Base-by-base conservation (phyloP, 2,797 vertebrate genomes). In the Alca torda region DNA sequence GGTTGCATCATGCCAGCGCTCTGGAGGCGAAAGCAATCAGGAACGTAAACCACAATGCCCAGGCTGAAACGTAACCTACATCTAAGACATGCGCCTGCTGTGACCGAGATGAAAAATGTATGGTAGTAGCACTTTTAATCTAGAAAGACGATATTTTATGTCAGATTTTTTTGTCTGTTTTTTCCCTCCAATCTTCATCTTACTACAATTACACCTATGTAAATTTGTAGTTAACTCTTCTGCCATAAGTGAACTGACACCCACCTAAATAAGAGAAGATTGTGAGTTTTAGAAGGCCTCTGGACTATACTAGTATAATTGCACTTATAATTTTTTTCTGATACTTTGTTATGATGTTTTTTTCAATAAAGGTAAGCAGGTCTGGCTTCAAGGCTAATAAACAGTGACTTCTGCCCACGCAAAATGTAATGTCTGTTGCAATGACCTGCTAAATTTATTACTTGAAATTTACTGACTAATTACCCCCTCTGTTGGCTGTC, bases 381-480 rank as follows among this genome's bases (percentile, higher is more conserved):
- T 77, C 35, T 65, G 37, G 31, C 61, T 95, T 89, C 72, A 63
- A 90, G 54, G 35, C 45, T 70, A 82, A 74, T 57, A 89, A 73
- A 57, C 9, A 46, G 39, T 37, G 74, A 73, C 76, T 74, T 70
- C 16, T 57, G 41, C 50, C 28, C 18, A 45, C 9, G 5, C 35
- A 84, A 95, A 93, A 91, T 24, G 13, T 24, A 79, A 75, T 41
- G 43, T 53, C 60, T 91, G 31, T 54, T 94, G 78, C 61, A 90
- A 89, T 67, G 68, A 87, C 63, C 92, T 82, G 86, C 68, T 90
- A 85, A 93, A 89, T 69, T 61, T 69, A 92, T 93, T 85, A 75
- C 50, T 61, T 33, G 43, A 85, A 95, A 93, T 90, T 74, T 69
- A 92, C 54, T 57, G 78, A 93, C 87, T 93, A 95, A 93, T 83